These are phyloP conservation scores for Camelus dromedarius DNA, from an alignment of 2,113 vertebrate species.

Conservation along the genomic window DNA sequence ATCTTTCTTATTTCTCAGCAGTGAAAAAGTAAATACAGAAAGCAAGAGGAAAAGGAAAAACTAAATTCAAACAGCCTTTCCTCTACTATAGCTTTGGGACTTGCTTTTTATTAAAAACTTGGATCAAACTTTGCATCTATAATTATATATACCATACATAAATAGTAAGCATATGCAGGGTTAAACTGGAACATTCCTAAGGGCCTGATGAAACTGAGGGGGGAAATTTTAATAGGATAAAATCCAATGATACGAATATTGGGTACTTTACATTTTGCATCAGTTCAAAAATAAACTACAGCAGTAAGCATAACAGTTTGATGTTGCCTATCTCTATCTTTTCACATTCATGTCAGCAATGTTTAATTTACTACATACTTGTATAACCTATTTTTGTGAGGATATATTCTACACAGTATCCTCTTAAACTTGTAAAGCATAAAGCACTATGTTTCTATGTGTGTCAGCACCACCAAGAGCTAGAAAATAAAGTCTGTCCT, in stretches of 20 bases:
- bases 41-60: conserved; percentile 5
- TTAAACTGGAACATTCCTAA: conserved; percentile 16
- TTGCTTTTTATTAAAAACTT: conserved; percentile 29
- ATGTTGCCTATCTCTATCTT: conserved; percentile 78
- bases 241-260: conserved; percentile 66
- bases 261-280: conserved; percentile 75
- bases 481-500: conserved; percentile 72
- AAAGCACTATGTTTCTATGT: conserved; percentile 69
- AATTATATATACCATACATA: conserved; percentile 24
- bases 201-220: neutral
- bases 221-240: neutral
- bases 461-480: conserved; percentile 85
- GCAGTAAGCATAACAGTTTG: conserved; percentile 70
- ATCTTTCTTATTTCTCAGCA: conserved; percentile 31
- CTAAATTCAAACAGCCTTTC: conserved; percentile 36
- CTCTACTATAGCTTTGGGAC: neutral
- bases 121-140: neutral
- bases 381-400: conserved; percentile 82
- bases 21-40: neutral
- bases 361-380: conserved; percentile 83
- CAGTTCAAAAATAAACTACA: conserved; percentile 70
- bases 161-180: neutral
- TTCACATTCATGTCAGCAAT: conserved; percentile 80
- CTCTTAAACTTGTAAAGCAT: conserved; percentile 65
- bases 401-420: conserved; percentile 65